Evolutionary conservation across 2,797 vertebrate genomes (phyloP).

Genomic region (Ceyx erithaca): DNA sequence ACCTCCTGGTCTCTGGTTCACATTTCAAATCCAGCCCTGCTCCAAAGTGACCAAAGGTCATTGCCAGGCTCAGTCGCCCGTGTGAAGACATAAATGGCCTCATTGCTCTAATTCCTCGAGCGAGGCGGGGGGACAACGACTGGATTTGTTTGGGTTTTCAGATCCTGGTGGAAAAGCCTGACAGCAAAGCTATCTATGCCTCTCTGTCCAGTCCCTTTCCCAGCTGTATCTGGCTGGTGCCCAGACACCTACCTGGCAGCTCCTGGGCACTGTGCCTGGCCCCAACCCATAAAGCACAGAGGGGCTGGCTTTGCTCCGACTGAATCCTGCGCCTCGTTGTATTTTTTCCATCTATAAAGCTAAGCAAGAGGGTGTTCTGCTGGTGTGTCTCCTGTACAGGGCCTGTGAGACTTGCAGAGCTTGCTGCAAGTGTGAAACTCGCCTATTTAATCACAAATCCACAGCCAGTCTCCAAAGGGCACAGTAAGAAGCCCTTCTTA

Average conservation of each 20-base stretch:
- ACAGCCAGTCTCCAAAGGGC: background rate
- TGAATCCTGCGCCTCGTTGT: background rate
- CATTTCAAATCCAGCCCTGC: constrained; percentile 70
- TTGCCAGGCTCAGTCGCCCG: constrained; percentile 41
- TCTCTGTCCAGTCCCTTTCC: accelerated
- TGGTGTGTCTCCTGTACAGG: background rate
- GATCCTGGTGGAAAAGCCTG: background rate
- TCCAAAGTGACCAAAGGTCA: constrained; percentile 64
- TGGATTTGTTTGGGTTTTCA: constrained; percentile 21
- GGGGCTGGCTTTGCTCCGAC: background rate
- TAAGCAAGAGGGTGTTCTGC: background rate
- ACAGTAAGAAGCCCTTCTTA: background rate
- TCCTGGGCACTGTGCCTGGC: accelerated
- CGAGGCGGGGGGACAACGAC: background rate
- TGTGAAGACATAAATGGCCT: constrained; percentile 54
- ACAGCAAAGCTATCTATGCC: background rate
- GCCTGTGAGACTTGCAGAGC: background rate
- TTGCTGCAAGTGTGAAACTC: background rate
- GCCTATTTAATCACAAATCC: background rate
- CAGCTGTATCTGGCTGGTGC: background rate
- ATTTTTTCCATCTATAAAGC: background rate
- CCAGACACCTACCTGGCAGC: background rate
- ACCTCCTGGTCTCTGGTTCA: constrained; percentile 67
- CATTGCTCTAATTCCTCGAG: constrained; percentile 55
- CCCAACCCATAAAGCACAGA: background rate